These are phyloP conservation scores for Smittia aterrima DNA, from an alignment of 2,888 invertebrate genomes.

Conservation along the genomic window DNA sequence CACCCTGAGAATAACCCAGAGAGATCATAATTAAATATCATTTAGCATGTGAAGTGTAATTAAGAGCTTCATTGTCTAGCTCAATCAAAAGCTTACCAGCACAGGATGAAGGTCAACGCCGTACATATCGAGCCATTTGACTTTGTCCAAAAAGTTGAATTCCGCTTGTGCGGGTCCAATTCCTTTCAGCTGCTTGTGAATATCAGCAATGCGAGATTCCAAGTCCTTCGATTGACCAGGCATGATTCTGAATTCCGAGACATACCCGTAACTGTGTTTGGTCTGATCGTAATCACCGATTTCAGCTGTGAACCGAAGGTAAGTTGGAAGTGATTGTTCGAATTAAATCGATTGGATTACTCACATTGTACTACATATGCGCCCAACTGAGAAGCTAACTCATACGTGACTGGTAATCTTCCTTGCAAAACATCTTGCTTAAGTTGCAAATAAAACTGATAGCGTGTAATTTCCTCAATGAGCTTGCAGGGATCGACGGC, in stretches of 20 bases:
- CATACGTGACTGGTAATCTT: slow-evolving; percentile 84
- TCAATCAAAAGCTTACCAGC: slow-evolving; percentile 63
- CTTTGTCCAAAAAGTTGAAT: slow-evolving; percentile 92
- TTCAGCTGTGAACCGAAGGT: slow-evolving; percentile 66
- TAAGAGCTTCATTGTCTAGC: not conserved
- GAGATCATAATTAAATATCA: not conserved
- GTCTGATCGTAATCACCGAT: slow-evolving; percentile 90
- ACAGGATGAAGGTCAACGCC: slow-evolving; percentile 97
- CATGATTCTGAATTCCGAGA: slow-evolving; percentile 90
- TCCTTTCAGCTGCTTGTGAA: slow-evolving; percentile 79
- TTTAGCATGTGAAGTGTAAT: not conserved
- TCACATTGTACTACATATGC: slow-evolving; percentile 94
- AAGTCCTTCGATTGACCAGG: slow-evolving; percentile 90
- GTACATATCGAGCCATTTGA: slow-evolving; percentile 98
- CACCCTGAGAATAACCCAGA: slow-evolving; percentile 64
- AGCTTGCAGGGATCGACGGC: slow-evolving; percentile 96
- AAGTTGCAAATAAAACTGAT: slow-evolving; percentile 95
- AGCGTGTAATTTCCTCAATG: slow-evolving; percentile 93
- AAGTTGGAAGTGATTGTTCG: not conserved
- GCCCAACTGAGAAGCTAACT: slow-evolving; percentile 86
- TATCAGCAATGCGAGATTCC: slow-evolving; percentile 80
- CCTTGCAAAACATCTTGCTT: slow-evolving; percentile 96
- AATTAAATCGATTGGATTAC: slow-evolving; percentile 51
- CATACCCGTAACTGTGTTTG: slow-evolving; percentile 84
- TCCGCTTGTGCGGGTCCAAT: slow-evolving; percentile 82